Conservation (phyloP, 2,888 invertebrate species). For the Ochlodes sylvanus region DNA sequence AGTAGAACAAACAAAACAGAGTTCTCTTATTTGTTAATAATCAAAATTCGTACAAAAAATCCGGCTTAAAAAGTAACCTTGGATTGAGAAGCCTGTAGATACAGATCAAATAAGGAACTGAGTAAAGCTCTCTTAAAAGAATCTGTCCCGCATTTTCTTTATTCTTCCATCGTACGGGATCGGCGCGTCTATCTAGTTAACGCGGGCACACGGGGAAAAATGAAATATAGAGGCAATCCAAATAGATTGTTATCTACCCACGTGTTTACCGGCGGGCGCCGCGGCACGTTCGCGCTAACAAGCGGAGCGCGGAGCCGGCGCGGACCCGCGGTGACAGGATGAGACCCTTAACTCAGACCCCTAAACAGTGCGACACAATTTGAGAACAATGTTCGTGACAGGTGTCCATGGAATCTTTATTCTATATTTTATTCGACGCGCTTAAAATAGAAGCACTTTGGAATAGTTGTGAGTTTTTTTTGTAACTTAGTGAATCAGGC, state of each 20-base stretch:
- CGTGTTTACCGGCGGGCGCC: slow-evolving; percentile 81
- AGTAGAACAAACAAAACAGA: too few species aligned
- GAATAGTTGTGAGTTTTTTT: neutral
- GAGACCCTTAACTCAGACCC: slow-evolving; percentile 64
- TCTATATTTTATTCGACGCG: neutral
- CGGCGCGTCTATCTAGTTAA: slow-evolving; percentile 81
- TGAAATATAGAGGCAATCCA: slow-evolving; percentile 85
- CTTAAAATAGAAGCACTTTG: neutral
- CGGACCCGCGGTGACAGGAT: slow-evolving; percentile 60
- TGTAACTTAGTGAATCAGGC: too few species aligned
- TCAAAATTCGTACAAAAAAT: too few species aligned
- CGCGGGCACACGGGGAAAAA: slow-evolving; percentile 78
- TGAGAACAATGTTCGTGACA: slow-evolving; percentile 75
- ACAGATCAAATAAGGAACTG: slow-evolving; percentile 4
- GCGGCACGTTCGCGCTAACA: slow-evolving; percentile 82
- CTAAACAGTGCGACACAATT: slow-evolving; percentile 50
- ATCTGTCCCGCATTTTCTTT: slow-evolving; percentile 77
- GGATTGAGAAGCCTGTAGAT: neutral
- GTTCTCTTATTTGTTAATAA: too few species aligned
- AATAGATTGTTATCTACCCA: slow-evolving; percentile 85
- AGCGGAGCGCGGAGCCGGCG: slow-evolving; percentile 70
- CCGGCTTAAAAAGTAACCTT: neutral
- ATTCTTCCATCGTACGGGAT: slow-evolving; percentile 56
- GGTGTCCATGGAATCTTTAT: slow-evolving; percentile 60
- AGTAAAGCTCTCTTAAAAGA: slow-evolving; percentile 61